Conservation (phyloP, 2,113 vertebrate species). For the Pica pica region DNA sequence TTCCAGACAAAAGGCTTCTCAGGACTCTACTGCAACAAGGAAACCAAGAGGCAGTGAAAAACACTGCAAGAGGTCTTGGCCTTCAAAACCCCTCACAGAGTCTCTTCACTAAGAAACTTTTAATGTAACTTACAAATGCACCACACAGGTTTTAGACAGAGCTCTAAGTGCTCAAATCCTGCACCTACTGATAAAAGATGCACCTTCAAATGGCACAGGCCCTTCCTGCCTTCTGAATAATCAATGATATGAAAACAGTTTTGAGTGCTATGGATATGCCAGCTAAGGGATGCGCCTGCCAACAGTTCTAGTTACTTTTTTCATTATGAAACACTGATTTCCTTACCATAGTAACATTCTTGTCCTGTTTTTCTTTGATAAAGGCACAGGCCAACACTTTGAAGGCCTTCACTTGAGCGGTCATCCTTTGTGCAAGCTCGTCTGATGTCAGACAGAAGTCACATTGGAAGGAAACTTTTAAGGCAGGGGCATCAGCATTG, state of each 20-base stretch:
- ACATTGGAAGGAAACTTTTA: constrained; percentile 88
- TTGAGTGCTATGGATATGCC: neutral
- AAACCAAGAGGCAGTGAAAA: neutral
- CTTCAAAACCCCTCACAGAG: neutral
- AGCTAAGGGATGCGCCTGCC: neutral
- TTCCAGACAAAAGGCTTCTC: neutral
- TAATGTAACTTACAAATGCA: neutral
- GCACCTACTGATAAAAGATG: neutral
- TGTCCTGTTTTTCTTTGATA: constrained; percentile 75
- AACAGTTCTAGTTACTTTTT: neutral
- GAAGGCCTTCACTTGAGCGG: constrained; percentile 81
- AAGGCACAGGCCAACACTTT: constrained; percentile 91
- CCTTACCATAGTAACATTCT: constrained; percentile 84
- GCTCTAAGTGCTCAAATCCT: neutral
- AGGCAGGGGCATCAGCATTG: constrained; percentile 85
- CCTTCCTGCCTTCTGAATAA: neutral
- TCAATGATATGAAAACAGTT: neutral
- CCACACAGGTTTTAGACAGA: neutral
- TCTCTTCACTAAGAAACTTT: neutral
- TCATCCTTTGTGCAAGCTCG: constrained; percentile 73
- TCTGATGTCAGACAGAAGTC: constrained; percentile 74
- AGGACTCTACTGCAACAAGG: neutral
- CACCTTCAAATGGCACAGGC: neutral
- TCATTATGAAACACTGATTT: neutral
- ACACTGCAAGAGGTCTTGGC: neutral